phyloP scores from a whole-genome alignment of 2,888 invertebrate species.

The Tuta absoluta region DNA sequence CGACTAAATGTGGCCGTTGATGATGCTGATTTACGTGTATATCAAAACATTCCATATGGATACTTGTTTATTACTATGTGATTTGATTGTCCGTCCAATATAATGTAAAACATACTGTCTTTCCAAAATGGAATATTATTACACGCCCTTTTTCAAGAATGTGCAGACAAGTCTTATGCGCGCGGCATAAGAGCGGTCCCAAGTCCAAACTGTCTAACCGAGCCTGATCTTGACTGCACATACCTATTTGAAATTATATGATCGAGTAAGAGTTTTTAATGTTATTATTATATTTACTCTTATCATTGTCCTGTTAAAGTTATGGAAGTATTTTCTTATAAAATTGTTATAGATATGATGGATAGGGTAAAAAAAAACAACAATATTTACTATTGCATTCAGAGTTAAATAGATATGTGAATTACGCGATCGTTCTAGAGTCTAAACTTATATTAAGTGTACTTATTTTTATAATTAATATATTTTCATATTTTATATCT shows the following conservation, averaged over 20 bases:
- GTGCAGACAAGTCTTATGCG: too few species aligned
- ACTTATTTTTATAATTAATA: conserved; percentile 5
- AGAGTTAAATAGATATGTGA: not conserved
- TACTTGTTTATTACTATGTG: not conserved
- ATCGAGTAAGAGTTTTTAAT: not conserved
- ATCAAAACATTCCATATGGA: not conserved
- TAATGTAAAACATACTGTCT: too few species aligned
- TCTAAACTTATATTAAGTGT: conserved; percentile 7
- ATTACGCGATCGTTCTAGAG: not conserved
- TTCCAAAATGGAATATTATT: too few species aligned
- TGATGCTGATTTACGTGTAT: not conserved
- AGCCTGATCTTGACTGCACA: too few species aligned
- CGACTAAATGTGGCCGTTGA: too few species aligned
- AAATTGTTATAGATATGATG: not conserved
- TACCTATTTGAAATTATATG: too few species aligned
- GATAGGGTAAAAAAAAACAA: not conserved
- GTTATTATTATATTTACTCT: not conserved
- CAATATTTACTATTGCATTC: not conserved
- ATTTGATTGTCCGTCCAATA: not conserved
- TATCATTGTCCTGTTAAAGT: not conserved
- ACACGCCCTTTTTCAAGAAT: too few species aligned
- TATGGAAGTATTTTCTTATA: not conserved
- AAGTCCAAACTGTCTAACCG: too few species aligned
- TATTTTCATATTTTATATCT: not conserved
- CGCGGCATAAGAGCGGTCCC: too few species aligned